These are phyloP conservation scores for Ataeniobius toweri DNA, from an alignment of 2,797 vertebrate species.

Conservation along the genomic window DNA sequence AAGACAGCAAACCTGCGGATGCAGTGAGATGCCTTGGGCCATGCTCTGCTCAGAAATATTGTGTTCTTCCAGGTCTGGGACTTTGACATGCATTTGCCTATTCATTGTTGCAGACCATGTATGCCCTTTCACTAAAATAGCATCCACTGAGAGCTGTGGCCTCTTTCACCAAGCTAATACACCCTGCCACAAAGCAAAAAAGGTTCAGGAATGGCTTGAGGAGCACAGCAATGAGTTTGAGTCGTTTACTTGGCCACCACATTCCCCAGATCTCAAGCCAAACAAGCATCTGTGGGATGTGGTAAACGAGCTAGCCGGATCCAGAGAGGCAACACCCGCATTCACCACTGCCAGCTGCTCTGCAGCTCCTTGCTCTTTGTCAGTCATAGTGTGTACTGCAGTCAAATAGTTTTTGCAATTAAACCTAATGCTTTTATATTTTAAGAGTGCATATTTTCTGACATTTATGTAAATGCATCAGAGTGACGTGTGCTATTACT, in stretches of 20 bases:
- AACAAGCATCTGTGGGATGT: no score
- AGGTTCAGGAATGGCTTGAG: not conserved
- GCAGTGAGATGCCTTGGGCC: not conserved
- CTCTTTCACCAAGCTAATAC: not conserved
- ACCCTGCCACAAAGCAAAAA: not conserved
- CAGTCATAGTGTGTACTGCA: not conserved
- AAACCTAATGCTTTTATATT: not conserved
- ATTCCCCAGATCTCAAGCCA: not conserved
- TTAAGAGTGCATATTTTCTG: not conserved
- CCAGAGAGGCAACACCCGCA: not conserved
- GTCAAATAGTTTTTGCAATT: not conserved
- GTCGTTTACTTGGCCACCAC: not conserved
- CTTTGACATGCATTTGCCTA: not conserved
- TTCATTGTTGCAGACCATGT: not conserved
- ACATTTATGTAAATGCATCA: not conserved
- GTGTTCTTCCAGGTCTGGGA: not conserved
- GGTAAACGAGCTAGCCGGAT: not conserved
- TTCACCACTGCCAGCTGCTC: conserved; percentile 36
- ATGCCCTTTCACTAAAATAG: not conserved
- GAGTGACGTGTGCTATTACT: not conserved
- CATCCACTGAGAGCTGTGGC: not conserved
- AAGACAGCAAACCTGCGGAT: not conserved
- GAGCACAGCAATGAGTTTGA: not conserved
- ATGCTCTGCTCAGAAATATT: not conserved
- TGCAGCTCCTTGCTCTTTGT: conserved; percentile 32